phyloP scores from a whole-genome alignment of 2,888 invertebrate species.

The Drosophila gaucha region DNA sequence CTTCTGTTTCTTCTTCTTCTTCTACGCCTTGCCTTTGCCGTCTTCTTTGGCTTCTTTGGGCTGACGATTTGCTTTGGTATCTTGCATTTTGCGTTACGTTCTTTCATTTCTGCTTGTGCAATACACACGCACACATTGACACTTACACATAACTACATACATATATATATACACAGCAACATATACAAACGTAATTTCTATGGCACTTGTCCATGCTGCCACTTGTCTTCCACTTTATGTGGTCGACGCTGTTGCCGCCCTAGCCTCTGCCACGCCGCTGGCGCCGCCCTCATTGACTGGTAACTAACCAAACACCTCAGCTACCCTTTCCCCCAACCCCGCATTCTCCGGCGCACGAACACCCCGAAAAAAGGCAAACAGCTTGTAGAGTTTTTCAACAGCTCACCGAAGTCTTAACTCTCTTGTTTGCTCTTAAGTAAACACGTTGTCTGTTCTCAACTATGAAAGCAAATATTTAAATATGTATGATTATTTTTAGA shows the following conservation, averaged over 20 bases:
- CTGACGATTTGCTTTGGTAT: constrained; percentile 67
- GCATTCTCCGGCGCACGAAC: constrained; percentile 31
- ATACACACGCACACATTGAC: constrained; percentile 36
- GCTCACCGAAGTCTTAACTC: constrained; percentile 24
- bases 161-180: constrained; percentile 19
- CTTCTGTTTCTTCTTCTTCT: constrained; percentile 13
- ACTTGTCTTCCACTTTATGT: constrained; percentile 80
- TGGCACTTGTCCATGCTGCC: constrained; percentile 78
- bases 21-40: neutral
- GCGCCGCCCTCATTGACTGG: constrained; percentile 40
- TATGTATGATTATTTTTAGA: neutral
- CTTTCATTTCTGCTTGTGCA: constrained; percentile 69
- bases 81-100: constrained; percentile 72
- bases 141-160: constrained; percentile 7
- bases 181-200: constrained; percentile 64
- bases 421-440: constrained; percentile 7
- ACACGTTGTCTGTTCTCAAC: neutral
- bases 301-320: constrained; percentile 67
- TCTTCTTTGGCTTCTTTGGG: constrained; percentile 42
- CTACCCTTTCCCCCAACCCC: constrained; percentile 24
- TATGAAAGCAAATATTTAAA: neutral
- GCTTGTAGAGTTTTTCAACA: constrained; percentile 2
- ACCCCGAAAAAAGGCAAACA: constrained; percentile 45
- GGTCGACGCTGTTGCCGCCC: constrained; percentile 38
- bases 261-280: constrained; percentile 13